These are phyloP conservation scores for Etheostoma nigrum DNA, from an alignment of 2,797 vertebrate genomes.

Conservation along the genomic window DNA sequence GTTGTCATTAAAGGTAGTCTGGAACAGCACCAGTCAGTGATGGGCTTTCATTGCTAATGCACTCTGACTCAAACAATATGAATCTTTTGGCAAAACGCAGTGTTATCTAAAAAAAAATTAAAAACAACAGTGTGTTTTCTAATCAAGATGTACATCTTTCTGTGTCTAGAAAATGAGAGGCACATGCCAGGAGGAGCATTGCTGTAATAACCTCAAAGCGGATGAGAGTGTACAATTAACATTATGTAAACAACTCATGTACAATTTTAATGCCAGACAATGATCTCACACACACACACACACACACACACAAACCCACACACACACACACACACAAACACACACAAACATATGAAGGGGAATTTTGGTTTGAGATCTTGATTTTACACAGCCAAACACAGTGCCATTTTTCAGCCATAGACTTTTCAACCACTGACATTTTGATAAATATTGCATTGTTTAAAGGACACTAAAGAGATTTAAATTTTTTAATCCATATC, in stretches of 20 bases:
- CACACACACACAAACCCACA: too few relatives aligned
- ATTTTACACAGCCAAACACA: constrained; percentile 8
- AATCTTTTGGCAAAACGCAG: constrained; percentile 63
- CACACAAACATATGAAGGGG: constrained; percentile 1
- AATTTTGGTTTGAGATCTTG: constrained; percentile 25
- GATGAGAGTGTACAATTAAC: constrained; percentile 43
- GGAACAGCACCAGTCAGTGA: constrained; percentile 39
- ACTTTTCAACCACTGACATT: constrained; percentile 8
- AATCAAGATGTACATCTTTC: constrained; percentile 55
- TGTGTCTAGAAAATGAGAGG: constrained; percentile 39
- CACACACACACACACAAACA: constrained; percentile 8
- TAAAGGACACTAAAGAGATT: constrained; percentile 15
- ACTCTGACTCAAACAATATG: constrained; percentile 58
- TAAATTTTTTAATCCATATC: neutral
- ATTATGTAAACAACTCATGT: constrained; percentile 46
- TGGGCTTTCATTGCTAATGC: constrained; percentile 42
- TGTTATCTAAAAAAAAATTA: constrained; percentile 56
- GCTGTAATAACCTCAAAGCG: constrained; percentile 57
- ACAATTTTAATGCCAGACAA: constrained; percentile 49
- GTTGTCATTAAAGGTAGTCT: constrained; percentile 37
- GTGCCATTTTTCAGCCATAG: constrained; percentile 8
- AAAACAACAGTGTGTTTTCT: constrained; percentile 42
- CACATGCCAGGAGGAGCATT: constrained; percentile 32
- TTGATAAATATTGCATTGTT: constrained; percentile 5
- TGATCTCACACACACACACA: constrained; percentile 45